Evolutionary conservation across 2,797 vertebrate species (phyloP).

Genomic region (Hippoglossus hippoglossus): DNA sequence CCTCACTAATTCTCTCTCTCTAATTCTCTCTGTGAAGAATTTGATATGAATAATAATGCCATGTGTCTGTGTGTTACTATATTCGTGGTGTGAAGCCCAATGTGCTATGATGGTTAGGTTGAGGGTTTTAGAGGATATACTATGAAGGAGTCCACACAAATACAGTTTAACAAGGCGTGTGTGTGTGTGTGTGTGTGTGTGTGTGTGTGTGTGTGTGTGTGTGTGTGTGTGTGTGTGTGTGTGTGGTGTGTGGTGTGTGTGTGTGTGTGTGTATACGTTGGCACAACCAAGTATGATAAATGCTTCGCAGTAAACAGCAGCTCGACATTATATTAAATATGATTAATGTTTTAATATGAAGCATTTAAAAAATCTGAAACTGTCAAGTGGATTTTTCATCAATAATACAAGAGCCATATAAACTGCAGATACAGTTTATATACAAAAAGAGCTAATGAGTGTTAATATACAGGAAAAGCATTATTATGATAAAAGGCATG

Average conservation of each 20-base stretch:
- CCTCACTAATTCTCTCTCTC: not conserved
- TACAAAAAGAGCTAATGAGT: constrained; percentile 17
- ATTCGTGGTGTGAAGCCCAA: not conserved
- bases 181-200: constrained; percentile 6
- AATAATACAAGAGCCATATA: constrained; percentile 5
- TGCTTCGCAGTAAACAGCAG: constrained; percentile 27
- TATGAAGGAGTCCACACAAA: not conserved
- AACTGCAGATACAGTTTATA: constrained; percentile 14
- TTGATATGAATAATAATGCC: not conserved
- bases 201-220: not conserved
- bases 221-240: not conserved
- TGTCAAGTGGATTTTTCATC: constrained; percentile 14
- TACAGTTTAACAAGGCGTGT: not conserved
- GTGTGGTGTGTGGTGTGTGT: not conserved
- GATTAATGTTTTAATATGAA: constrained; percentile 65
- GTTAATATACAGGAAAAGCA: not conserved
- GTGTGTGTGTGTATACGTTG: not conserved
- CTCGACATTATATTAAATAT: constrained; percentile 43
- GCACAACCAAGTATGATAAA: constrained; percentile 64
- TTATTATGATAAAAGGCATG: not conserved
- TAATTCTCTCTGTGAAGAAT: not conserved
- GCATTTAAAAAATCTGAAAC: constrained; percentile 12
- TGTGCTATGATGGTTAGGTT: not conserved
- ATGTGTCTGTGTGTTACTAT: not conserved
- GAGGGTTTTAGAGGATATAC: not conserved